phyloP scores from a whole-genome alignment of 2,888 invertebrate genomes.

The Brachypterus glaber region DNA sequence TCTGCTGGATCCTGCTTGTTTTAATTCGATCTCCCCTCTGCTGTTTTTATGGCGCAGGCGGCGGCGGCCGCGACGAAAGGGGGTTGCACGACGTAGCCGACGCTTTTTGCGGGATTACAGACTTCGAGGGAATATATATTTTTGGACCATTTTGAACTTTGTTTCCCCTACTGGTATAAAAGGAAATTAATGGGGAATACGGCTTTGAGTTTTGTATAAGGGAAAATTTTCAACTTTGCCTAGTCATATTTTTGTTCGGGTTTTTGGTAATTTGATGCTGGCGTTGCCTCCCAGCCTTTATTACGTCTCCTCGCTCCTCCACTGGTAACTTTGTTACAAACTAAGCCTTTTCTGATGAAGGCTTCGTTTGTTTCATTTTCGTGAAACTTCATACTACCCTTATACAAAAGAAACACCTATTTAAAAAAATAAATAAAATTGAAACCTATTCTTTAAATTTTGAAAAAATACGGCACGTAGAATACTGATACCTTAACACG shows the following conservation, averaged over 20 bases:
- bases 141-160: conserved; percentile 35
- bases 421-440: too few relatives aligned
- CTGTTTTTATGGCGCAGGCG: conserved; percentile 1
- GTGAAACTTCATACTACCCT: too few relatives aligned
- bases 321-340: conserved; percentile 1
- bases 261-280: conserved; percentile 25
- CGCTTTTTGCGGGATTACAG: conserved; percentile 1
- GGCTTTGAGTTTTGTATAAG: conserved; percentile 28
- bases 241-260: conserved; percentile 28
- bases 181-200: conserved; percentile 37
- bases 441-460: too few relatives aligned
- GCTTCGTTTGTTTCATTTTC: too few relatives aligned
- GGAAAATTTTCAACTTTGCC: conserved; percentile 34
- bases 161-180: conserved; percentile 25
- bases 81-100: neutral
- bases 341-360: conserved; percentile 12
- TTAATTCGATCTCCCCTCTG: conserved; percentile 29
- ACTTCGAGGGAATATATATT: conserved; percentile 28
- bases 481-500: too few relatives aligned
- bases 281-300: conserved; percentile 19
- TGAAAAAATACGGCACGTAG: too few relatives aligned
- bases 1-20: conserved; percentile 28
- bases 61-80: conserved; percentile 21
- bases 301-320: conserved; percentile 17
- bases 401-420: too few relatives aligned